A percentile compares a stretch with the other conserved stretches of the same genome.
phyloP scores from a whole-genome alignment of 1,140 invertebrate species.

The Battus philenor region DNA sequence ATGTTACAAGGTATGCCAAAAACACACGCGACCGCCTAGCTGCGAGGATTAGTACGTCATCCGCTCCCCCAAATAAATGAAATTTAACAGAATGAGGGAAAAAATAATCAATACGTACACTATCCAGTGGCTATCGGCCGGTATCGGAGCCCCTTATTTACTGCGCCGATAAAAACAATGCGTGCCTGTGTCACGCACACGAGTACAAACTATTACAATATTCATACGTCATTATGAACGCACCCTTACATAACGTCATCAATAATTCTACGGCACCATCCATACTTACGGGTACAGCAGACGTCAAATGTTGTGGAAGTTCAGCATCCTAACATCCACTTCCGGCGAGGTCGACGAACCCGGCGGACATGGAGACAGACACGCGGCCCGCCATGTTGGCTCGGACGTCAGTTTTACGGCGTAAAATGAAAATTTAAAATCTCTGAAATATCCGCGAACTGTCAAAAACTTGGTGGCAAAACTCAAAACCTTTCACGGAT shows the following conservation, averaged over 20 bases:
- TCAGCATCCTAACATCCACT: constrained; percentile 56
- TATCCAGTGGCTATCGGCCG: constrained; percentile 54
- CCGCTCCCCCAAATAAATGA: constrained; percentile 72
- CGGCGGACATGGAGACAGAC: constrained; percentile 50
- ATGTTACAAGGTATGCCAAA: constrained; percentile 8
- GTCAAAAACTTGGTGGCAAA: constrained; percentile 39
- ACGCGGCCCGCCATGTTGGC: constrained; percentile 64
- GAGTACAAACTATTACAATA: constrained; percentile 41
- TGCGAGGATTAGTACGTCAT: too few relatives aligned
- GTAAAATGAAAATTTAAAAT: constrained; percentile 22
- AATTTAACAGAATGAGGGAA: constrained; percentile 75
- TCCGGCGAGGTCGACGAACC: constrained; percentile 47
- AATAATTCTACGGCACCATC: constrained; percentile 38
- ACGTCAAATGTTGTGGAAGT: constrained; percentile 69
- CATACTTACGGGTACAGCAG: constrained; percentile 67
- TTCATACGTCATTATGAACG: constrained; percentile 46
- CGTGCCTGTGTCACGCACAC: constrained; percentile 29
- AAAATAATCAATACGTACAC: constrained; percentile 64
- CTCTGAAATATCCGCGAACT: constrained; percentile 51
- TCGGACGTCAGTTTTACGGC: constrained; percentile 56
- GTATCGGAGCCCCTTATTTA: constrained; percentile 65
- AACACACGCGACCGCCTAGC: constrained; percentile 52
- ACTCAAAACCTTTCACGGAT: neutral
- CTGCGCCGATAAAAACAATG: constrained; percentile 61
- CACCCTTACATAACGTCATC: constrained; percentile 46